Conservation (phyloP, 1,140 invertebrate species). For the Drosophila ercepeae region DNA sequence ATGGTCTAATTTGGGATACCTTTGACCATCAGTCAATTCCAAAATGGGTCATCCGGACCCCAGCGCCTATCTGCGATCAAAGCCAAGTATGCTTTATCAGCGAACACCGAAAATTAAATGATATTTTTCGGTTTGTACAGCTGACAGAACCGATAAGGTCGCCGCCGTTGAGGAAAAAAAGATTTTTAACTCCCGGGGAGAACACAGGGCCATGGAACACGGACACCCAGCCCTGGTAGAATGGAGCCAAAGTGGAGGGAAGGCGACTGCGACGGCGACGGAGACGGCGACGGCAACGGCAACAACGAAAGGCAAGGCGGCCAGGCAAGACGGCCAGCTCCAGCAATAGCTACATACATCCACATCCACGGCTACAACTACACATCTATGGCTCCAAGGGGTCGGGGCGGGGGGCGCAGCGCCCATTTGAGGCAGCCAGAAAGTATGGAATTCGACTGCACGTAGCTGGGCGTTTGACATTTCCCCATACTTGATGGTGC, state of each 20-base stretch:
- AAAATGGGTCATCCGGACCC: constrained; percentile 35
- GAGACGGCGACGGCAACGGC: constrained; percentile 24
- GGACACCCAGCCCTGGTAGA: constrained; percentile 40
- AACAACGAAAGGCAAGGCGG: constrained; percentile 48
- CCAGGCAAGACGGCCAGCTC: constrained; percentile 53
- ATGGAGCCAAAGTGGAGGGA: constrained; percentile 39
- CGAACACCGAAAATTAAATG: constrained; percentile 57
- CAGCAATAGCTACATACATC: constrained; percentile 51
- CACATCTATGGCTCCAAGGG: constrained; percentile 50
- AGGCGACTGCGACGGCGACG: constrained; percentile 23
- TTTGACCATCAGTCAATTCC: constrained; percentile 15
- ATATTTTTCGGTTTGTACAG: constrained; percentile 70
- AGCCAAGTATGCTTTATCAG: constrained; percentile 52
- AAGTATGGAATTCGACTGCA: constrained; percentile 66
- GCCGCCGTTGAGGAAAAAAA: not conserved
- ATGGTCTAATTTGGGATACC: constrained; percentile 1
- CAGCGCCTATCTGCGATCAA: constrained; percentile 25
- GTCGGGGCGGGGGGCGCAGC: constrained; percentile 63
- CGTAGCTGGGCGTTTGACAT: constrained; percentile 77
- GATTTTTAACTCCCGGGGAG: constrained; percentile 6
- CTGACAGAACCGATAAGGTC: constrained; percentile 42
- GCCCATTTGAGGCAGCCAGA: constrained; percentile 79
- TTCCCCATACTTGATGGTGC: constrained; percentile 81
- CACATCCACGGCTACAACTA: constrained; percentile 41
- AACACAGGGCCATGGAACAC: constrained; percentile 11